Evolutionary conservation across 35 echinoderm and acorn worm species (phyloP).

Genomic region (Heliocidaris erythrogramma): DNA sequence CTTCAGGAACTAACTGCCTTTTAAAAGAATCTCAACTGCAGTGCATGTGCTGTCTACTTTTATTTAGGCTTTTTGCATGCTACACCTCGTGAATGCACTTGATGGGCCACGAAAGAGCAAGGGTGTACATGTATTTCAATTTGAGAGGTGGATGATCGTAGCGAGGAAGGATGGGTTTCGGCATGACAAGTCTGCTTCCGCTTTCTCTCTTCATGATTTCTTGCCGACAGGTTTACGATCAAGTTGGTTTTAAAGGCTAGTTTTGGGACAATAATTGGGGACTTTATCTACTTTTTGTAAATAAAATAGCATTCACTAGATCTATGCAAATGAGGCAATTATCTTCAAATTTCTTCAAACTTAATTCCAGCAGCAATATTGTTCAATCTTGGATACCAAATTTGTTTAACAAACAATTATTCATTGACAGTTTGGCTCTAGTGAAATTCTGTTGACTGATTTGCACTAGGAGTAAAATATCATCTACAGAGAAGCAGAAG

Average conservation of each 20-base stretch:
- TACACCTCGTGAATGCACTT: neutral
- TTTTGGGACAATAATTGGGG: neutral
- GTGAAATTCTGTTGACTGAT: too few relatives aligned
- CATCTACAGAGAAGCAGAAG: too few relatives aligned
- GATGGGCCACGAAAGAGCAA: neutral
- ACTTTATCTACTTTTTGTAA: too few relatives aligned
- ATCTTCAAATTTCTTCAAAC: too few relatives aligned
- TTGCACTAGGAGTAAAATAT: too few relatives aligned
- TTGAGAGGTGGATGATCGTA: neutral
- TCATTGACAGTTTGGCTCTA: too few relatives aligned
- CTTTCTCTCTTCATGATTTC: neutral
- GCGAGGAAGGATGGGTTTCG: neutral
- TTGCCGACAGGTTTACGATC: neutral
- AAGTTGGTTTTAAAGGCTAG: neutral
- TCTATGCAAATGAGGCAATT: too few relatives aligned
- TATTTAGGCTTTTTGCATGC: neutral
- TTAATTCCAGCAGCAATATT: too few relatives aligned
- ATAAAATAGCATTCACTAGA: too few relatives aligned
- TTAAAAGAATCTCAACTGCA: neutral
- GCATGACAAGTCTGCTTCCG: neutral
- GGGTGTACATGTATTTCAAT: neutral
- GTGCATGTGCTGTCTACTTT: too few relatives aligned
- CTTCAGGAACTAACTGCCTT: neutral
- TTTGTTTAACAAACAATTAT: too few relatives aligned
- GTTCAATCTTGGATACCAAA: too few relatives aligned